phyloP scores from a whole-genome alignment of 2,113 vertebrate species.

The Myotis lucifugus region DNA sequence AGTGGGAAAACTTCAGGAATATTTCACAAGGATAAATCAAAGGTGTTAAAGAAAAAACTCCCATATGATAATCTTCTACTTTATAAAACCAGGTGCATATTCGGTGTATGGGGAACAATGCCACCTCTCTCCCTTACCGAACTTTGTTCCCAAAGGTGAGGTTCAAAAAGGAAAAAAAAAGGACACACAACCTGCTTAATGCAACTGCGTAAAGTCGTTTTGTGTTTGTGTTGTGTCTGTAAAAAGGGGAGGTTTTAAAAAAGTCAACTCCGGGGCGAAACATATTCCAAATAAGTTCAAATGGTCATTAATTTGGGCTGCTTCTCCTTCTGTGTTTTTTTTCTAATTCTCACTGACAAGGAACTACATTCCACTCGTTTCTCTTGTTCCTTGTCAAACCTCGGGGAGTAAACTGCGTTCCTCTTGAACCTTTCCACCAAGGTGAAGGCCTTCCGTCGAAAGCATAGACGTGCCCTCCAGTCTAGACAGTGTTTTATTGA shows the following conservation, averaged over 20 bases:
- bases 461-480: not conserved
- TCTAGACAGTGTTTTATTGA: constrained; percentile 22
- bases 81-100: not conserved
- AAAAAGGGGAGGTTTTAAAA: constrained; percentile 1
- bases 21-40: not conserved
- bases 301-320: not conserved
- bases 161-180: not conserved
- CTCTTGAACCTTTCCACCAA: not conserved
- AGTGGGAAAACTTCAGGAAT: not conserved
- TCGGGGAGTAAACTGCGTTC: not conserved
- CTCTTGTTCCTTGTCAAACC: constrained; percentile 8
- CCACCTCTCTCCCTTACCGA: not conserved
- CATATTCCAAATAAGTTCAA: constrained; percentile 4
- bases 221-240: not conserved
- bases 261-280: constrained; percentile 22
- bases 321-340: not conserved
- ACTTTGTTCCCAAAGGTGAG: not conserved
- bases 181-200: not conserved
- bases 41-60: not conserved
- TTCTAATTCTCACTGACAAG: constrained; percentile 27
- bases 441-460: constrained; percentile 11
- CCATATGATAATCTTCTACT: constrained; percentile 1
- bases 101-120: not conserved
- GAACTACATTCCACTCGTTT: not conserved
- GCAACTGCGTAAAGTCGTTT: not conserved